Evolutionary conservation across 2,888 invertebrate species (phyloP).

Genomic region (Onchidella celtica): DNA sequence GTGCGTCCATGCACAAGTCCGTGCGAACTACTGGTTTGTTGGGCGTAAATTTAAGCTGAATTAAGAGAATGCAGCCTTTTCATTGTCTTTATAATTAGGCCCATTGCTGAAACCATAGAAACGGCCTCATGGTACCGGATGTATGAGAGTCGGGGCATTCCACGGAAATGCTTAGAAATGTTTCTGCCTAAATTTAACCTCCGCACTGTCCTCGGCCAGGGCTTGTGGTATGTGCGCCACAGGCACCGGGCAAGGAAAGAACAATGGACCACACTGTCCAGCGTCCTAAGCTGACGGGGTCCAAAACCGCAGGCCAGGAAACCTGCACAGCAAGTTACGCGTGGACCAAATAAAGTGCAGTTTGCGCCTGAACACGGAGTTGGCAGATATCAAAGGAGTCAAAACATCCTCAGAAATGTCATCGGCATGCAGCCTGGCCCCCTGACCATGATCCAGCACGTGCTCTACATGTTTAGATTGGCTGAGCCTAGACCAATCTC

Average conservation of each 20-base stretch:
- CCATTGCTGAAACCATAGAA: not conserved
- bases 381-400: not conserved
- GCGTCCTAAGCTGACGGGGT: too few relatives aligned
- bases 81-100: not conserved
- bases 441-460: not conserved
- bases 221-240: too few relatives aligned
- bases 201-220: too few relatives aligned
- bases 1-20: too few relatives aligned
- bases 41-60: not conserved
- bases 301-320: too few relatives aligned
- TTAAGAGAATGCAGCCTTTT: not conserved
- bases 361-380: not conserved
- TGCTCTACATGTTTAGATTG: not conserved
- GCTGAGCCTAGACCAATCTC: not conserved
- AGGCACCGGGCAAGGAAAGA: too few relatives aligned
- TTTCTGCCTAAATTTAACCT: too few relatives aligned
- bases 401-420: not conserved
- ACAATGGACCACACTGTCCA: not conserved
- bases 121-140: not conserved
- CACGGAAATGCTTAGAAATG: too few relatives aligned
- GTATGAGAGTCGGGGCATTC: not conserved
- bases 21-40: not conserved
- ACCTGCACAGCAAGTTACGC: not conserved
- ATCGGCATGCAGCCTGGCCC: not conserved
- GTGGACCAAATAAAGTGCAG: not conserved